Evolutionary conservation across 2,888 invertebrate species (phyloP).

Genomic region (Entomobrya proxima): DNA sequence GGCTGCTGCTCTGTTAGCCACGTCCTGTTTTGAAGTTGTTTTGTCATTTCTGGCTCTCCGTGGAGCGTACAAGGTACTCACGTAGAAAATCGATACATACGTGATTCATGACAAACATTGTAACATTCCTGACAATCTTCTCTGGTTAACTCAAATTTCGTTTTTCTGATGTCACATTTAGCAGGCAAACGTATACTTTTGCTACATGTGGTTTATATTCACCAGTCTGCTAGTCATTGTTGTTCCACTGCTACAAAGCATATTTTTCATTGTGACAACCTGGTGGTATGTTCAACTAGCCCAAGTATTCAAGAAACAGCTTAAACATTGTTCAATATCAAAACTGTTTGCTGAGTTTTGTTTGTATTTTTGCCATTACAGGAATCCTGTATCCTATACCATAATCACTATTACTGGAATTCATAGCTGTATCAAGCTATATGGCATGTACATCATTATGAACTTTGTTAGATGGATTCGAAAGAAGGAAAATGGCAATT

Average conservation of each 20-base stretch:
- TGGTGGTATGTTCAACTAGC: conserved; percentile 14
- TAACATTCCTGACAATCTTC: no score
- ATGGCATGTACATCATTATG: background rate
- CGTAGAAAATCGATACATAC: background rate
- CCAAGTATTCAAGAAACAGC: background rate
- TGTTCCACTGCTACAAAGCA: background rate
- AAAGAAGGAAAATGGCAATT: background rate
- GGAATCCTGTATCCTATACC: background rate
- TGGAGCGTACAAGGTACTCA: conserved; percentile 3
- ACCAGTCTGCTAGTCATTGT: conserved; percentile 1
- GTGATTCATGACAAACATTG: no score
- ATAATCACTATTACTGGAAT: background rate
- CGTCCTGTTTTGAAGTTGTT: background rate
- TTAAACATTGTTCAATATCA: background rate
- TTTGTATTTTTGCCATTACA: background rate
- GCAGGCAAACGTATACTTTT: background rate
- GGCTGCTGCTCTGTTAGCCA: background rate
- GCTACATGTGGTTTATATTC: conserved; percentile 28
- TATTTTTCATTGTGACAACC: background rate
- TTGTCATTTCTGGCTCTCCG: background rate
- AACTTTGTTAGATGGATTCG: background rate
- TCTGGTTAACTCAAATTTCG: no score
- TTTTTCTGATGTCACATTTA: no score
- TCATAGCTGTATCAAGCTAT: background rate
- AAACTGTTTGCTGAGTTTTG: background rate